These are phyloP conservation scores for Eilema depressum DNA, from an alignment of 2,888 invertebrate genomes.

Conservation along the genomic window DNA sequence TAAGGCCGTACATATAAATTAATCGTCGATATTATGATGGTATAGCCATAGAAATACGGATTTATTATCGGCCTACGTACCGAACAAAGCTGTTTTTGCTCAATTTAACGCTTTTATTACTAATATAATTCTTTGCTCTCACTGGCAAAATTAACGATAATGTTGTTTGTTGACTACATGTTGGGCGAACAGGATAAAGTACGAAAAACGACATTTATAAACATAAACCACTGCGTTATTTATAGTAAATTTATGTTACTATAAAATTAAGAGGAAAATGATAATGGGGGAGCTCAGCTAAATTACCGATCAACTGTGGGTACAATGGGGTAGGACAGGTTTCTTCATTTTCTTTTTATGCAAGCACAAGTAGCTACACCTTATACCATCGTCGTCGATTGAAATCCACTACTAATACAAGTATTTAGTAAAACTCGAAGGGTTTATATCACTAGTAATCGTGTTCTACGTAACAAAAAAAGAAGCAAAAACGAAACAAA, in stretches of 20 bases:
- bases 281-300: no score
- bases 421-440: no score
- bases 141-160: slow-evolving; percentile 9
- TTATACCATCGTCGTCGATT: neutral
- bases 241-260: neutral
- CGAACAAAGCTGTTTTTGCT: slow-evolving; percentile 54
- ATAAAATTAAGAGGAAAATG: no score
- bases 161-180: neutral
- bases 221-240: neutral
- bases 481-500: no score
- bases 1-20: slow-evolving; percentile 16
- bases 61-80: slow-evolving; percentile 50
- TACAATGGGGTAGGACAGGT: no score
- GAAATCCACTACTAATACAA: no score
- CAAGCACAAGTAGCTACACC: neutral
- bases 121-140: slow-evolving; percentile 44
- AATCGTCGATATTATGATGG: slow-evolving; percentile 20
- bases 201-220: neutral
- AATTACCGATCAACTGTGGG: no score
- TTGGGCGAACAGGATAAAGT: slow-evolving; percentile 1
- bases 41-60: slow-evolving; percentile 20
- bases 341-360: no score
- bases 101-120: slow-evolving; percentile 64
- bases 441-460: no score
- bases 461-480: no score